Percentiles rank a stretch among this genome's conserved stretches.
phyloP scores from a whole-genome alignment of 2,797 vertebrate genomes.

The Austrolebias charrua region DNA sequence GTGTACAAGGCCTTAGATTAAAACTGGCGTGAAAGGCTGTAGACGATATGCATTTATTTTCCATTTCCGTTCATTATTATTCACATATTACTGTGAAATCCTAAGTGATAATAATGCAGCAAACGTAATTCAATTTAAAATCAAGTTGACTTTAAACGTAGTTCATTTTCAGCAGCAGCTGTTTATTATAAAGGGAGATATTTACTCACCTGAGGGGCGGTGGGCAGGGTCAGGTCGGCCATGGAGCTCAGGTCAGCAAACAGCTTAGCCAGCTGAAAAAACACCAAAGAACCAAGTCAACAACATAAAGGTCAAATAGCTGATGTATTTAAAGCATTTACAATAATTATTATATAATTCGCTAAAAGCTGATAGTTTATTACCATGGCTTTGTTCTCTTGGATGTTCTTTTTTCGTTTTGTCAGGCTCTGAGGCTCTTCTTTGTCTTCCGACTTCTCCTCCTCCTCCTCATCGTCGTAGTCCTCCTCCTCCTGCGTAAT shows the following conservation, averaged over 20 bases:
- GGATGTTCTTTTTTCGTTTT: slow-evolving; percentile 91
- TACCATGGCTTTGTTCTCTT: slow-evolving; percentile 98
- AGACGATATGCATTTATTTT: too few relatives aligned
- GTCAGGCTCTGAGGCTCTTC: slow-evolving; percentile 80
- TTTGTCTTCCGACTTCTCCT: slow-evolving; percentile 73
- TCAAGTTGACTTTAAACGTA: too few relatives aligned
- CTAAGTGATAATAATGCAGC: not conserved
- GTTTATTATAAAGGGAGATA: not conserved
- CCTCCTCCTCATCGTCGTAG: slow-evolving; percentile 69
- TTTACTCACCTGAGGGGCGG: slow-evolving; percentile 81
- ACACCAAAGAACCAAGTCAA: not conserved
- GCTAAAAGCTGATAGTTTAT: not conserved
- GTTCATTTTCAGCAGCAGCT: too few relatives aligned
- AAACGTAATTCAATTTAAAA: too few relatives aligned
- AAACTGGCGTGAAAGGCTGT: too few relatives aligned
- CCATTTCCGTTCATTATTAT: too few relatives aligned
- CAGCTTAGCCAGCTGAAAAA: slow-evolving; percentile 88
- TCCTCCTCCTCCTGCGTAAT: slow-evolving; percentile 59
- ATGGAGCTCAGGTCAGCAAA: slow-evolving; percentile 89
- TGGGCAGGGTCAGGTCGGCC: slow-evolving; percentile 83
- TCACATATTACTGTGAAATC: not conserved
- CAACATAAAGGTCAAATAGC: not conserved
- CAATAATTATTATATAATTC: not conserved
- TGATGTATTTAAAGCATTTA: too few relatives aligned
- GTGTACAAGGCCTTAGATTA: too few relatives aligned